Evolutionary conservation across 1,140 invertebrate species (phyloP).

Genomic region (Trypoxylus dichotomus): DNA sequence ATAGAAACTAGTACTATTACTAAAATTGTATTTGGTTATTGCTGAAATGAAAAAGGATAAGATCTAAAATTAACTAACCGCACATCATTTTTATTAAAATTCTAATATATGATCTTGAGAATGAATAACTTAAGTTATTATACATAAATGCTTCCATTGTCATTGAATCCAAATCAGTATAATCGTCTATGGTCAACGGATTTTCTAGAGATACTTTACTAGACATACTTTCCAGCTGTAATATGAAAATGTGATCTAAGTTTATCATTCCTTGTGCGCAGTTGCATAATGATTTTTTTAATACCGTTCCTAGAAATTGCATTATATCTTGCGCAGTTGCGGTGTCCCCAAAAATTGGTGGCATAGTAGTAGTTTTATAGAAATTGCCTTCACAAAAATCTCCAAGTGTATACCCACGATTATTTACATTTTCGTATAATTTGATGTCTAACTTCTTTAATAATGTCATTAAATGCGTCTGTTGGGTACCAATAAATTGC

Average conservation of each 20-base stretch:
- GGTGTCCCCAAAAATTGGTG: neutral
- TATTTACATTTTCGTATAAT: neutral
- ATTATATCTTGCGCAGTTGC: neutral
- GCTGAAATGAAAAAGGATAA: no score
- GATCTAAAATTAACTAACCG: conserved; percentile 12
- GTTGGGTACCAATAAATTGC: conserved; percentile 24
- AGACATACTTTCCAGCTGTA: conserved; percentile 25
- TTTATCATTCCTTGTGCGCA: neutral
- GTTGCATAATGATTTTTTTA: no score
- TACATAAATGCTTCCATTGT: conserved; percentile 34
- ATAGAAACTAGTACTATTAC: no score
- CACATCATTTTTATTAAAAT: conserved; percentile 25
- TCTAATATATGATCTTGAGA: conserved; percentile 4
- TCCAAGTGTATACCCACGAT: conserved; percentile 7
- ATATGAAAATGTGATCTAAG: neutral
- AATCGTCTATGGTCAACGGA: neutral
- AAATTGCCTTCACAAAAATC: neutral
- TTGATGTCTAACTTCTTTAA: conserved; percentile 16
- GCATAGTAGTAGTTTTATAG: neutral
- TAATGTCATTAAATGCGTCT: conserved; percentile 32
- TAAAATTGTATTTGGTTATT: no score
- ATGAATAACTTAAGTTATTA: neutral
- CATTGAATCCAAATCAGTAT: conserved; percentile 24
- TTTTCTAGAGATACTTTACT: conserved; percentile 28
- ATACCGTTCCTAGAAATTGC: neutral